These are phyloP conservation scores for Phaethon lepturus DNA, from an alignment of 2,113 vertebrate species.

Conservation along the genomic window DNA sequence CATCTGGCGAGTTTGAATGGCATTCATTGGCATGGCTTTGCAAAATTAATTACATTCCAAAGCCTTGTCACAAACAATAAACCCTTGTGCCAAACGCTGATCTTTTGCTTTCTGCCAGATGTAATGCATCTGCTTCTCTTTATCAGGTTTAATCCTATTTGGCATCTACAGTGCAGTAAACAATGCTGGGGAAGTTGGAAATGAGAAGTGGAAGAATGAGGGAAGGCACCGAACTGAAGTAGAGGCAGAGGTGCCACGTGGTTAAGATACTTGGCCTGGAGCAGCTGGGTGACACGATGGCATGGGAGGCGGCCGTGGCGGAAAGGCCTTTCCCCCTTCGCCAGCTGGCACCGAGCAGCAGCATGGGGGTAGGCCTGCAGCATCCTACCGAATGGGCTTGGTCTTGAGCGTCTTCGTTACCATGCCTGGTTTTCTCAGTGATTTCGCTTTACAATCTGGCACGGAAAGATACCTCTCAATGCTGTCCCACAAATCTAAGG, in stretches of 20 bases:
- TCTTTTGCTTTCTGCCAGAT: slow-evolving; percentile 63
- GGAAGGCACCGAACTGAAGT: neutral
- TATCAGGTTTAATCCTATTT: slow-evolving; percentile 62
- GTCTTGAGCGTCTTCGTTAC: neutral
- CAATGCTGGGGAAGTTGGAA: slow-evolving; percentile 19
- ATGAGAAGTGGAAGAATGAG: slow-evolving; percentile 5
- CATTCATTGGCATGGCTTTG: slow-evolving; percentile 53
- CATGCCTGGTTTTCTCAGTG: neutral
- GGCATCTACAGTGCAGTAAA: slow-evolving; percentile 22
- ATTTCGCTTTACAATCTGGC: neutral
- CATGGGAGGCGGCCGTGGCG: neutral
- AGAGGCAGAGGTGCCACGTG: neutral
- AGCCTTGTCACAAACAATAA: slow-evolving; percentile 70
- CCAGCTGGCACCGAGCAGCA: neutral
- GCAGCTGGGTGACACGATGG: neutral
- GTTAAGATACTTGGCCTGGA: neutral
- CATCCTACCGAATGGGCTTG: neutral
- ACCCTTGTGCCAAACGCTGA: slow-evolving; percentile 45
- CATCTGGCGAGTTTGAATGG: slow-evolving; percentile 65
- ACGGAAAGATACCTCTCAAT: fast-evolving
- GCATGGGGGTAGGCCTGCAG: fast-evolving
- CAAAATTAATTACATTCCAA: slow-evolving; percentile 73
- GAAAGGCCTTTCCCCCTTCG: neutral
- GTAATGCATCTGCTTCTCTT: slow-evolving; percentile 67
- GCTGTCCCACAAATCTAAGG: neutral